These are phyloP conservation scores for Hypolimnas misippus DNA, from an alignment of 2,888 invertebrate genomes.

Conservation along the genomic window DNA sequence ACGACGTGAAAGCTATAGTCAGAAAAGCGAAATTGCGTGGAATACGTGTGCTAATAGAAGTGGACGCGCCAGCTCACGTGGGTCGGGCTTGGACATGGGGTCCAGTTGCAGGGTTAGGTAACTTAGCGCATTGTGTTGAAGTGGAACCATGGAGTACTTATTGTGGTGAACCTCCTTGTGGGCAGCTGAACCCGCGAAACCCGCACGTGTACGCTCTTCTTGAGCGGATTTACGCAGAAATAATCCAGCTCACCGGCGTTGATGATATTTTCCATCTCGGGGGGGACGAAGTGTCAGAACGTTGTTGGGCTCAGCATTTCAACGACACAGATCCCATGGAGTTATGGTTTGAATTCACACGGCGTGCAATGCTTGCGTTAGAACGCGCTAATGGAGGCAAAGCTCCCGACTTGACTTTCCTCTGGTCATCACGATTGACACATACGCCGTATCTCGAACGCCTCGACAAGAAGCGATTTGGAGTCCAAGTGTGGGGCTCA, in stretches of 20 bases:
- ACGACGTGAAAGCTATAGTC: conserved; percentile 89
- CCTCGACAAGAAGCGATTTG: conserved; percentile 83
- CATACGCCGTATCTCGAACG: conserved; percentile 87
- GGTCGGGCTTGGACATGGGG: conserved; percentile 95
- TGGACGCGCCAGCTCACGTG: conserved; percentile 95
- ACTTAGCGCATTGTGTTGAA: conserved; percentile 91
- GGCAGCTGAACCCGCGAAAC: conserved; percentile 92
- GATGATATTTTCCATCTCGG: conserved; percentile 93
- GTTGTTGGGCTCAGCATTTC: conserved; percentile 90
- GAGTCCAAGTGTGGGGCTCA: conserved; percentile 92
- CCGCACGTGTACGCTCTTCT: conserved; percentile 89
- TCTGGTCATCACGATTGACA: conserved; percentile 92
- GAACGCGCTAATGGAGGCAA: conserved; percentile 85
- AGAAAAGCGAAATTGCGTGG: conserved; percentile 92
- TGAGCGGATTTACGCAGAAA: conserved; percentile 89
- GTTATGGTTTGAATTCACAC: conserved; percentile 91
- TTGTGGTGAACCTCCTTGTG: conserved; percentile 94
- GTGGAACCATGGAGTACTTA: conserved; percentile 91
- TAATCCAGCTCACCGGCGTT: conserved; percentile 89
- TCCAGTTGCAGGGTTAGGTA: conserved; percentile 88
- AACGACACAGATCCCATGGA: conserved; percentile 91
- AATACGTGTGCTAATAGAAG: conserved; percentile 93
- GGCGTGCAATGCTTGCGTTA: conserved; percentile 85
- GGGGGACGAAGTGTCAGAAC: conserved; percentile 92
- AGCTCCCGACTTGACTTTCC: conserved; percentile 83